Evolutionary conservation across 2,888 invertebrate genomes (phyloP).

Genomic region (Drosophila subsilvestris): DNA sequence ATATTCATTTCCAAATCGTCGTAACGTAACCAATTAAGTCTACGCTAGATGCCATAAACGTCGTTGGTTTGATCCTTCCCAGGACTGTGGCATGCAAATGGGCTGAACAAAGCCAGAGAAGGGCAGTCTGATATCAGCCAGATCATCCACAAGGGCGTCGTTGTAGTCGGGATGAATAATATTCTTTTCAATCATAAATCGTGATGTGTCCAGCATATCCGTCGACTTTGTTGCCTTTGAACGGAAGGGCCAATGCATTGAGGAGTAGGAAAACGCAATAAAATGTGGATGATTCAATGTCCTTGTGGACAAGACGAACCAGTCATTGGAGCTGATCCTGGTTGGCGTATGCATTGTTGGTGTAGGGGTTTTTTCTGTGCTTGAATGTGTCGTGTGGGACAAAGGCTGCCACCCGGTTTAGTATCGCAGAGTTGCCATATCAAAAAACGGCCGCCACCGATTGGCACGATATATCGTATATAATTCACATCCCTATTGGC

Average conservation of each 20-base stretch:
- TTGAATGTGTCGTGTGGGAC: too few species aligned
- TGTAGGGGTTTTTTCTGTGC: slow-evolving; percentile 1
- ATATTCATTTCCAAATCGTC: background rate
- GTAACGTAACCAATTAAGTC: slow-evolving; percentile 9
- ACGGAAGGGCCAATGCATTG: slow-evolving; percentile 4
- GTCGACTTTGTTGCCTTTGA: background rate
- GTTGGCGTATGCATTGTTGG: background rate
- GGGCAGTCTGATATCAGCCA: slow-evolving; percentile 6
- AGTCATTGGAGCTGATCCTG: slow-evolving; percentile 18
- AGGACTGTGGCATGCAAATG: slow-evolving; percentile 14
- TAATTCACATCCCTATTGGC: too few species aligned
- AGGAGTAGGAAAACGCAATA: slow-evolving; percentile 16
- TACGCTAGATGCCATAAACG: background rate
- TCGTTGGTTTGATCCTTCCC: background rate
- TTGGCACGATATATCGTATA: too few species aligned
- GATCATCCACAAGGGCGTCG: background rate
- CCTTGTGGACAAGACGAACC: slow-evolving; percentile 1
- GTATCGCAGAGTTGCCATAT: too few species aligned
- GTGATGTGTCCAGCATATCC: background rate
- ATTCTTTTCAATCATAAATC: slow-evolving; percentile 6
- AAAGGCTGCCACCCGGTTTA: too few species aligned
- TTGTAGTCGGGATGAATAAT: slow-evolving; percentile 1
- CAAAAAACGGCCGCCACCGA: too few species aligned
- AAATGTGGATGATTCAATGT: background rate
- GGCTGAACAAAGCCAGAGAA: slow-evolving; percentile 1